phyloP scores from a whole-genome alignment of 2,888 invertebrate genomes.

The Neoaliturus tenellus region DNA sequence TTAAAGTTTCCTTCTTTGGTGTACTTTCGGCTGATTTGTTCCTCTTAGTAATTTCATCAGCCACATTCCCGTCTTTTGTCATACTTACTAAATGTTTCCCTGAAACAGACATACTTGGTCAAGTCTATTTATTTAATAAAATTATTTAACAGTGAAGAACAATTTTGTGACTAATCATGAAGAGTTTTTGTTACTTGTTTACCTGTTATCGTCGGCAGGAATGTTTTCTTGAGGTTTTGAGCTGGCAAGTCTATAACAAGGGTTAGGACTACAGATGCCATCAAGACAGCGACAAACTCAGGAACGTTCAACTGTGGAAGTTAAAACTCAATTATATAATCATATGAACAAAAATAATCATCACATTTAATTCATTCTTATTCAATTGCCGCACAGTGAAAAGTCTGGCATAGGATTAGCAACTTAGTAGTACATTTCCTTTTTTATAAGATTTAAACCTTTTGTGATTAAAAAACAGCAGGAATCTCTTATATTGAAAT shows the following conservation, averaged over 20 bases:
- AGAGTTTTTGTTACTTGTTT: neutral
- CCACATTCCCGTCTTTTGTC: neutral
- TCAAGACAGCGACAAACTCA: constrained; percentile 73
- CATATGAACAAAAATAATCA: no score
- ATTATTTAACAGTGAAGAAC: no score
- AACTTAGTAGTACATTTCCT: no score
- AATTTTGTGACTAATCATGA: neutral
- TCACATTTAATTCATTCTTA: no score
- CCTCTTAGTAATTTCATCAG: neutral
- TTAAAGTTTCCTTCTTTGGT: no score
- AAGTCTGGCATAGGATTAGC: no score
- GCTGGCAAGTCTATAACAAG: constrained; percentile 78
- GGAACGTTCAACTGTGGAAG: constrained; percentile 73
- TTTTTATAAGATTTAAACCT: no score
- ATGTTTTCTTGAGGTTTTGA: constrained; percentile 75
- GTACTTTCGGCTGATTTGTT: neutral
- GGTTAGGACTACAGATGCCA: constrained; percentile 74
- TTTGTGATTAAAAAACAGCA: no score
- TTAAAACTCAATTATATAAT: neutral
- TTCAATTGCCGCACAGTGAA: no score
- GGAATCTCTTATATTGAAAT: no score
- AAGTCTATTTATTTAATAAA: no score
- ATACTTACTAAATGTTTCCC: neutral
- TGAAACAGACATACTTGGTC: neutral
- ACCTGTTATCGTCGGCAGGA: neutral